Evolutionary conservation across 2,888 invertebrate genomes (phyloP).

Genomic region (Lobophora halterata): DNA sequence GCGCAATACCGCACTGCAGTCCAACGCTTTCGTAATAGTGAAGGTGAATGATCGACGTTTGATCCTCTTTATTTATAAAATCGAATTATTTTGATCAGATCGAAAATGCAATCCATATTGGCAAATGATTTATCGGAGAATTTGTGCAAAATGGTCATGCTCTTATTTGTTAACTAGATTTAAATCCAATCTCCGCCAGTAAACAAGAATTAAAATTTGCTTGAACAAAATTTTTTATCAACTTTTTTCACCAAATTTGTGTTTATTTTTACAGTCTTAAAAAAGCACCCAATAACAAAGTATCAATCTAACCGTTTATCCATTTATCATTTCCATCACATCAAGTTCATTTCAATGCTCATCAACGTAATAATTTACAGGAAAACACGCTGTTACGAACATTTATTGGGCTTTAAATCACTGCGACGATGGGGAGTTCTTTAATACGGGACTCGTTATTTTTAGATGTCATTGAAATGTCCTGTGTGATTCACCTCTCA

Average conservation of each 20-base stretch:
- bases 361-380: constrained; percentile 30
- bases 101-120: constrained; percentile 15
- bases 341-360: constrained; percentile 20
- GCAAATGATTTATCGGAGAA: constrained; percentile 10
- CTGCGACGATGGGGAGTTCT: constrained; percentile 34
- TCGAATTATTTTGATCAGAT: constrained; percentile 21
- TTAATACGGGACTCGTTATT: constrained; percentile 39
- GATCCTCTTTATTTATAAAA: constrained; percentile 39
- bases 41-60: constrained; percentile 70
- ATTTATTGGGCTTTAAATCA: constrained; percentile 48
- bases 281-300: not conserved
- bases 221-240: no score
- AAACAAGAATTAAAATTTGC: no score
- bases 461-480: constrained; percentile 44
- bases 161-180: not conserved
- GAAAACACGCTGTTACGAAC: constrained; percentile 35
- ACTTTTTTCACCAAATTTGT: no score
- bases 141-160: constrained; percentile 4
- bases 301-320: not conserved
- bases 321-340: constrained; percentile 18
- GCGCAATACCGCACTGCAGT: constrained; percentile 28
- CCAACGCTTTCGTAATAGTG: constrained; percentile 37
- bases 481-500: constrained; percentile 39
- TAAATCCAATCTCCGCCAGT: not conserved
- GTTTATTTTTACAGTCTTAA: no score